These are phyloP conservation scores for Nasonia longicornis DNA, from an alignment of 1,140 invertebrate species.

Conservation along the genomic window DNA sequence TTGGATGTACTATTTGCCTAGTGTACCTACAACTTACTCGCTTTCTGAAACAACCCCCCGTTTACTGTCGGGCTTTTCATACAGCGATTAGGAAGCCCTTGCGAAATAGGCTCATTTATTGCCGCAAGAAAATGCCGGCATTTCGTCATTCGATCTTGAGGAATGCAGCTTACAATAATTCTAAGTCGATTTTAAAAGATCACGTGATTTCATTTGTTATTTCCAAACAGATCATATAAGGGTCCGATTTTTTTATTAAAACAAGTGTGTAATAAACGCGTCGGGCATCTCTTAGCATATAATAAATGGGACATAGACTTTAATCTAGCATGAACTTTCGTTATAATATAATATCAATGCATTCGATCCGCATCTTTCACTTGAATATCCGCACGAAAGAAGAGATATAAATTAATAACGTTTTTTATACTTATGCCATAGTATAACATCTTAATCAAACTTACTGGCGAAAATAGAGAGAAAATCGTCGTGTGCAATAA, in stretches of 20 bases:
- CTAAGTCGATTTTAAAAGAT: constrained; percentile 30
- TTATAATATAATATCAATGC: background rate
- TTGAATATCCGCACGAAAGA: constrained; percentile 21
- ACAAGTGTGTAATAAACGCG: background rate
- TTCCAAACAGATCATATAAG: background rate
- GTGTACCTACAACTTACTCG: constrained; percentile 11
- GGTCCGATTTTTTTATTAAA: constrained; percentile 23
- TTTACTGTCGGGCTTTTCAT: constrained; percentile 1
- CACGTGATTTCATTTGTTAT: constrained; percentile 4
- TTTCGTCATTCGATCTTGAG: constrained; percentile 40
- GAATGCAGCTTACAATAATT: constrained; percentile 16
- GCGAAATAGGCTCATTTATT: constrained; percentile 8
- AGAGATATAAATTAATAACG: constrained; percentile 4
- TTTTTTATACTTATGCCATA: background rate
- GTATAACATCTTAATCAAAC: constrained; percentile 3
- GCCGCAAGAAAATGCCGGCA: constrained; percentile 25
- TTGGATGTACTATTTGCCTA: background rate
- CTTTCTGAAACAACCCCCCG: constrained; percentile 8
- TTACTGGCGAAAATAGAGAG: constrained; percentile 13
- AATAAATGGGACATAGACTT: constrained; percentile 8
- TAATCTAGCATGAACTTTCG: background rate
- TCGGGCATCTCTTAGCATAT: constrained; percentile 16
- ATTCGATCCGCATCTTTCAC: background rate
- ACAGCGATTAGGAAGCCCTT: constrained; percentile 39
- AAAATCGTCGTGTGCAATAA: constrained; percentile 8